These are phyloP conservation scores for Microctonus hyperodae DNA, from an alignment of 2,888 invertebrate genomes.

Conservation along the genomic window DNA sequence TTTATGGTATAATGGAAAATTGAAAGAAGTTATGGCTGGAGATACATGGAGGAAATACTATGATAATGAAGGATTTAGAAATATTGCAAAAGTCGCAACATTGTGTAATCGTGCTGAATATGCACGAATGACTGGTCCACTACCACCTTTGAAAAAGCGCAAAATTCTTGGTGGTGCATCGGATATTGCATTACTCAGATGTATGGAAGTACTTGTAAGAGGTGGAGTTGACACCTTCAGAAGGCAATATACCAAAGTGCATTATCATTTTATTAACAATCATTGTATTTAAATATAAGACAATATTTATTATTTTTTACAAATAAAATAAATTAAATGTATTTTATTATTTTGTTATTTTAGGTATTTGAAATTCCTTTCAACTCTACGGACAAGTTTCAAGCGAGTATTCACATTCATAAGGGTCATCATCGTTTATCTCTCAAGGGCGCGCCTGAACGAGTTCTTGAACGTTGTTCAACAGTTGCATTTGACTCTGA, in stretches of 20 bases:
- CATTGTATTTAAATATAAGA: not conserved
- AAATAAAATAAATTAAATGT: constrained; percentile 12
- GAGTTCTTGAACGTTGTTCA: constrained; percentile 72
- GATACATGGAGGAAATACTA: constrained; percentile 71
- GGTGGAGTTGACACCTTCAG: constrained; percentile 68
- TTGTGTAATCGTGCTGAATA: constrained; percentile 79
- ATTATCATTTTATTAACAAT: not conserved
- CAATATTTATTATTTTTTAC: not conserved
- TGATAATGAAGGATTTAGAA: constrained; percentile 48
- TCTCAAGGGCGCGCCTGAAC: constrained; percentile 82
- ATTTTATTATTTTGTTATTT: constrained; percentile 1
- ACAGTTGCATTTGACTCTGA: constrained; percentile 68
- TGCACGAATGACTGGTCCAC: constrained; percentile 53
- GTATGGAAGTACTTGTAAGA: constrained; percentile 67
- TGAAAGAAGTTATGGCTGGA: constrained; percentile 66
- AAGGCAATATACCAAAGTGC: constrained; percentile 67
- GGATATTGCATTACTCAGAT: constrained; percentile 74
- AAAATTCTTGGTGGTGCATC: constrained; percentile 76
- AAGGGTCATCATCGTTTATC: constrained; percentile 68
- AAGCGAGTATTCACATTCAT: constrained; percentile 74
- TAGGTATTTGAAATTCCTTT: constrained; percentile 70
- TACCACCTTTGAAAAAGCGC: constrained; percentile 61
- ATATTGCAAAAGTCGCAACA: constrained; percentile 63
- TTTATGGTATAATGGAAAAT: constrained; percentile 67
- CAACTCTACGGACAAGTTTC: constrained; percentile 75